Evolutionary conservation across 2,113 vertebrate species (phyloP).

Genomic region (Labrus mixtus): DNA sequence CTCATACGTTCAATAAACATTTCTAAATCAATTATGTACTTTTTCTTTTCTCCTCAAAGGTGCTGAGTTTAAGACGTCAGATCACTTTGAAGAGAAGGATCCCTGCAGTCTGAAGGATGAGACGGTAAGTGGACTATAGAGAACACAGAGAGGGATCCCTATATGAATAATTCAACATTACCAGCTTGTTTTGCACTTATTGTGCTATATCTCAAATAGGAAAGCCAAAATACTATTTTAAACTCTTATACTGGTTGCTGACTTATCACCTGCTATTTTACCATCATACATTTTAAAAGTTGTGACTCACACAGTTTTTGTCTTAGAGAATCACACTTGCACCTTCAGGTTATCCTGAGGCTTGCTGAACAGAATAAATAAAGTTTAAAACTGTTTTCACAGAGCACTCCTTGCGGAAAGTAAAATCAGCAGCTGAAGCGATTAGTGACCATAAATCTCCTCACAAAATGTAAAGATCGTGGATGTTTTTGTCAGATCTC

Average conservation of each 20-base stretch:
- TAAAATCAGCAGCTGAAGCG: neutral
- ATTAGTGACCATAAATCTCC: neutral
- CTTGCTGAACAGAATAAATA: constrained; percentile 21
- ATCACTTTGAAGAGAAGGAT: constrained; percentile 63
- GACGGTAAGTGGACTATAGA: constrained; percentile 65
- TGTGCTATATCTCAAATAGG: neutral
- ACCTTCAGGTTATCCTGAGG: neutral
- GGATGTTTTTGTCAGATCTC: neutral
- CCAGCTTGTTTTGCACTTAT: neutral
- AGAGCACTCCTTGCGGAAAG: neutral
- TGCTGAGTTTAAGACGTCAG: constrained; percentile 67
- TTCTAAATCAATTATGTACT: constrained; percentile 1
- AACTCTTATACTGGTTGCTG: neutral
- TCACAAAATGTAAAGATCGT: neutral
- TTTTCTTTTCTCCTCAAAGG: constrained; percentile 61
- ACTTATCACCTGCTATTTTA: neutral
- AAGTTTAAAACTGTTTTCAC: neutral
- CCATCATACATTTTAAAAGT: neutral
- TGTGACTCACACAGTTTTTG: constrained; percentile 1
- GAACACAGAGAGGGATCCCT: too few relatives aligned
- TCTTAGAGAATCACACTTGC: constrained; percentile 7
- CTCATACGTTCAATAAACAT: neutral
- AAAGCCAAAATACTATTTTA: neutral
- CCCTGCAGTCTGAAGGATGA: constrained; percentile 68
- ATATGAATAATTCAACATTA: constrained; percentile 19